phyloP scores from a whole-genome alignment of 2,888 invertebrate genomes.

The Cerastis rubricosa region DNA sequence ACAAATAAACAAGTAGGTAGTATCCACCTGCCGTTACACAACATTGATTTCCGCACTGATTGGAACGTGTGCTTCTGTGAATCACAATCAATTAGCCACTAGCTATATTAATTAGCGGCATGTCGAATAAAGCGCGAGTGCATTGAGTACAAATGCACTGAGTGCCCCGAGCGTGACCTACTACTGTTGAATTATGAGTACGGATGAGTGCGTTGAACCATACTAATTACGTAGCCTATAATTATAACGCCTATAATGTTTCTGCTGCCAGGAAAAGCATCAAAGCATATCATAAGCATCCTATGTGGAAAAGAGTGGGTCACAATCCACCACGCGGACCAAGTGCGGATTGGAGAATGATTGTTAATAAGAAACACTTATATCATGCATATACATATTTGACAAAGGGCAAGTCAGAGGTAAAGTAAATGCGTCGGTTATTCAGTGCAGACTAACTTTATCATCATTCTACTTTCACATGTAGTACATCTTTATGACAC shows the following conservation, averaged over 20 bases:
- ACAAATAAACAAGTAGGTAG: conserved; percentile 1
- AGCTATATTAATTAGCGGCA: conserved; percentile 42
- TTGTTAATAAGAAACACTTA: background rate
- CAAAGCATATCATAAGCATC: background rate
- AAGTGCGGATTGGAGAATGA: background rate
- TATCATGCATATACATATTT: background rate
- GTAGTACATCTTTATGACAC: too few relatives aligned
- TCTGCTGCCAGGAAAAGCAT: background rate
- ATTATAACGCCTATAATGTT: background rate
- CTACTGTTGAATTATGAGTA: background rate
- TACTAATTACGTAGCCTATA: background rate
- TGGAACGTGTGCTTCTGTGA: conserved; percentile 26
- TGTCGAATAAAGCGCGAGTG: conserved; percentile 30
- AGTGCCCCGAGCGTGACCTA: conserved; percentile 12
- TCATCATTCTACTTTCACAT: too few relatives aligned
- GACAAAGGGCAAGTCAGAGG: background rate
- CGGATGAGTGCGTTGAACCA: background rate
- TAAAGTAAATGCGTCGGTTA: too few relatives aligned
- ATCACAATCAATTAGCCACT: conserved; percentile 42
- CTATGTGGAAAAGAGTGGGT: background rate
- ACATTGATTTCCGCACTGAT: conserved; percentile 9
- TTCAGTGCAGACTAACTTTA: too few relatives aligned
- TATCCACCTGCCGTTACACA: background rate
- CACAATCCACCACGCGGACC: background rate
- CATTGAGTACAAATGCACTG: conserved; percentile 13